Evolutionary conservation across 2,888 invertebrate species (phyloP).

Genomic region (Lasioglossum marginatum): DNA sequence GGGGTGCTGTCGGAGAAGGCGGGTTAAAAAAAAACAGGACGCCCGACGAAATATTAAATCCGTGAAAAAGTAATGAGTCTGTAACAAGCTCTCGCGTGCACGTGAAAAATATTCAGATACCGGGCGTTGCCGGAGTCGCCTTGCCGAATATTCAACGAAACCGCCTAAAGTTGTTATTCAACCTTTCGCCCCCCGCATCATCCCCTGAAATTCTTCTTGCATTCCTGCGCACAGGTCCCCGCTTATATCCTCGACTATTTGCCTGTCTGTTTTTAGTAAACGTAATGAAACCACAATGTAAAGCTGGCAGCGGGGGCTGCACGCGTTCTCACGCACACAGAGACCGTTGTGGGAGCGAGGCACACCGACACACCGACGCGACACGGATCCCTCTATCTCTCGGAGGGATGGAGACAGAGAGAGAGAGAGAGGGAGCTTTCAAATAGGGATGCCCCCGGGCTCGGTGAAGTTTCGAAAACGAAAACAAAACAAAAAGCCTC

Average conservation of each 20-base stretch:
- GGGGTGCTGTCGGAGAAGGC: no score
- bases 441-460: conserved; percentile 38
- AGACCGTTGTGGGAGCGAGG: not conserved
- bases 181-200: not conserved
- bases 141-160: conserved; percentile 22
- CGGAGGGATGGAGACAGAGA: not conserved
- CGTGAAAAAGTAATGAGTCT: not conserved
- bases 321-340: not conserved
- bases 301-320: conserved; percentile 13
- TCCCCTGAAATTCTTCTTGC: conserved; percentile 8
- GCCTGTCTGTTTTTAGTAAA: conserved; percentile 29
- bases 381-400: not conserved
- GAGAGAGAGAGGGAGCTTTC: not conserved
- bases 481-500: conserved; percentile 27
- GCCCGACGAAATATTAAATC: not conserved
- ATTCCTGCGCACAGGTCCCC: not conserved
- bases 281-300: conserved; percentile 40
- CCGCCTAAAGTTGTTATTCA: conserved; percentile 19
- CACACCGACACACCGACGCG: not conserved
- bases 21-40: no score
- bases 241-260: conserved; percentile 12
- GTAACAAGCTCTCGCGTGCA: not conserved
- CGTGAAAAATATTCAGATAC: conserved; percentile 6
- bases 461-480: conserved; percentile 34
- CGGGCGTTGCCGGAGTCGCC: not conserved